Conservation (phyloP, 2,888 invertebrate species). For the Clunio marinus region DNA sequence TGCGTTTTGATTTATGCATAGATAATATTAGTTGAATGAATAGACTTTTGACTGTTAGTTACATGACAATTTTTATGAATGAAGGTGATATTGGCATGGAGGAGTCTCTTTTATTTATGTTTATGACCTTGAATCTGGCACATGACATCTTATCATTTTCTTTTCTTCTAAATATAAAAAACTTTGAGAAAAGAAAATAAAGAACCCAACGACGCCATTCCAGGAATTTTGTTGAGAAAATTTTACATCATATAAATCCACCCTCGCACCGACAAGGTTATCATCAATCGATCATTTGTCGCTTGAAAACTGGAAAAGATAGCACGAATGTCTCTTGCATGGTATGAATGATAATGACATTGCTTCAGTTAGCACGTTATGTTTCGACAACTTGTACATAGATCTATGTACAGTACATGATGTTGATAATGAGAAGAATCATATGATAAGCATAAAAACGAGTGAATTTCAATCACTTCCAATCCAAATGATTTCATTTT, state of each 20-base stretch:
- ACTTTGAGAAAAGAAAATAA: neutral
- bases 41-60: neutral
- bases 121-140: neutral
- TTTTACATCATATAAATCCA: slow-evolving; percentile 24
- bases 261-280: neutral
- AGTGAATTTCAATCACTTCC: slow-evolving; percentile 16
- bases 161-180: neutral
- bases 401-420: neutral
- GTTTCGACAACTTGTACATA: neutral
- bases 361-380: neutral
- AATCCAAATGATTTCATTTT: neutral
- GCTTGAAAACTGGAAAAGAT: neutral
- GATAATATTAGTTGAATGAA: neutral
- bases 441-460: neutral
- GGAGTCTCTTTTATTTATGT: no score
- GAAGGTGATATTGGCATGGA: neutral
- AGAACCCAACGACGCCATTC: neutral
- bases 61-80: slow-evolving; percentile 11
- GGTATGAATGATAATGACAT: slow-evolving; percentile 16
- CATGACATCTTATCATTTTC: neutral
- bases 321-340: slow-evolving; percentile 1
- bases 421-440: slow-evolving; percentile 15
- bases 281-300: slow-evolving; percentile 32
- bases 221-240: no score
- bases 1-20: slow-evolving; percentile 7